These are phyloP conservation scores for Chrysogorgia sp. DNA, from an alignment of 92 coral and sea anemone species.

Conservation along the genomic window DNA sequence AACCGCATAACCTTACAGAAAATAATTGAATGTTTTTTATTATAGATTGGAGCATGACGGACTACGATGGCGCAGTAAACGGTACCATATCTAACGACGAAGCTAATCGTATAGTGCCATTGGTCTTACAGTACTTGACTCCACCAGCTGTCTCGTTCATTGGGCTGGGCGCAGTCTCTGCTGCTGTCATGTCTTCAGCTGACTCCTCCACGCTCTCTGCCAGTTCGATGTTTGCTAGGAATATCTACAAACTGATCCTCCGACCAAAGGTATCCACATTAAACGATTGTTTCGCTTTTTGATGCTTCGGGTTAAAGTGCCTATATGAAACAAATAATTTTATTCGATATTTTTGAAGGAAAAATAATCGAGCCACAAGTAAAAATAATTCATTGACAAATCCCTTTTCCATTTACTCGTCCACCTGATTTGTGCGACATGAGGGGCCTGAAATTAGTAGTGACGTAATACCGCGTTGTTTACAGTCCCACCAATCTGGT, in stretches of 20 bases:
- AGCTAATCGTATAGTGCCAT: slow-evolving; percentile 68
- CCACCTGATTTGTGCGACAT: no score
- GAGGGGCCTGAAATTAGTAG: no score
- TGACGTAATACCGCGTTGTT: no score
- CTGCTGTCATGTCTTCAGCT: slow-evolving; percentile 92
- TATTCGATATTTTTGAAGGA: background rate
- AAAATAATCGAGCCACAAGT: no score
- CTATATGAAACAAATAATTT: background rate
- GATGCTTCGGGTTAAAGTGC: background rate
- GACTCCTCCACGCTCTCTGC: slow-evolving; percentile 84
- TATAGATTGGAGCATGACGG: slow-evolving; percentile 73
- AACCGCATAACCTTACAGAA: no score
- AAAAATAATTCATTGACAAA: no score
- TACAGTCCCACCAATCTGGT: no score
- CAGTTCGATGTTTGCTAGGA: slow-evolving; percentile 77
- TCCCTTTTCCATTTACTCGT: no score
- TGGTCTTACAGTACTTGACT: slow-evolving; percentile 87
- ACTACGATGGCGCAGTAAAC: slow-evolving; percentile 39
- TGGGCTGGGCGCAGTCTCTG: slow-evolving; percentile 86
- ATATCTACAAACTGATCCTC: slow-evolving; percentile 71
- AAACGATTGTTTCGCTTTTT: no score
- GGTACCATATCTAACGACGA: slow-evolving; percentile 42
- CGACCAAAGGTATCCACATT: slow-evolving; percentile 76
- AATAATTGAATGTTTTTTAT: no score
- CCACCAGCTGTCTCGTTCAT: slow-evolving; percentile 81